Base-by-base conservation (phyloP, 2,113 vertebrate species). In the Litocranius walleri region DNA sequence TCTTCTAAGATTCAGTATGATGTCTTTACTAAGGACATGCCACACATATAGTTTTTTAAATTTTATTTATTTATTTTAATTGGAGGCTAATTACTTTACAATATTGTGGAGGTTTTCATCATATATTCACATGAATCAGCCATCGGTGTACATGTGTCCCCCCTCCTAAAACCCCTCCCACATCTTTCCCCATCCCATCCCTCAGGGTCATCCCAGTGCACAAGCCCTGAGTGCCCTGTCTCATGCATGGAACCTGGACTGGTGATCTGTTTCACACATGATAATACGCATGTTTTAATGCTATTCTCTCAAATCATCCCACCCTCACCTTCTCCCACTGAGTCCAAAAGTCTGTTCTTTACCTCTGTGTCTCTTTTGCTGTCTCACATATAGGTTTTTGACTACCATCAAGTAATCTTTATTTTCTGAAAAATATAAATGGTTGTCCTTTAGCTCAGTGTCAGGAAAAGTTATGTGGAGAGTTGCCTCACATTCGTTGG, bases 401-500 rank as follows among this genome's bases (percentile, higher is more conserved):
- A 23, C 19, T 71, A 40, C n/a, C 19, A 40, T 71, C 67, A 71
- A n/a, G 6, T 80, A 81, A 36, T 59, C 67, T 54, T 59, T 17
- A 67, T 90, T 62, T 82, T 83, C 10, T 25, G 48, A 36, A 54
- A 74, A 78, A 36, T 61, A 2, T 1, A 77, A 62, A 62, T 21
- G 21, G 64, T 10, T 7, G 0, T 33, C 21, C 0, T 59, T 64
- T 43, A 45, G 1, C 25, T 85, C 21, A 6, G 7, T 1, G 17
- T 57, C 77, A n/a, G 40, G 3, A 74, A 71, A 43, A n/a, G 15
- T 21, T 23, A 17, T 9, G 43, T 50, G 19, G 11, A 36, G 7
- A 9, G 4, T 6, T 40, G n/a, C 0, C 14, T 61, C 6, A 5
- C 8, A 3, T 11, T 25, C 1, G 2, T 3, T 36, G 5, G 19